phyloP scores from a whole-genome alignment of 1,140 invertebrate genomes.

The Eriosoma lanigerum region DNA sequence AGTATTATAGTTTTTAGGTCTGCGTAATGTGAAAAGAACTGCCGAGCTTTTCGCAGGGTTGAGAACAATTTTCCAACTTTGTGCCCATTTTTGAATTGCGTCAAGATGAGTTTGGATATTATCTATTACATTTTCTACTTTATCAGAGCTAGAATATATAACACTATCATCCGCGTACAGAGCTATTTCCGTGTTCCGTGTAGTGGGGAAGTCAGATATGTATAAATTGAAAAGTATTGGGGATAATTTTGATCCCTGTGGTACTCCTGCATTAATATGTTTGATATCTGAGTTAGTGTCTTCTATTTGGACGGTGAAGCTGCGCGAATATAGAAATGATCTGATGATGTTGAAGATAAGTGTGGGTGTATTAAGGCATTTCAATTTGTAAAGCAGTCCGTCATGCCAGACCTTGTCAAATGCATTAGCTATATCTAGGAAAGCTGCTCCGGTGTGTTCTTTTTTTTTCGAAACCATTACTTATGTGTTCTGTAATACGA shows the following conservation, averaged over 20 bases:
- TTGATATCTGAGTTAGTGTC: not conserved
- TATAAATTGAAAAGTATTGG: not conserved
- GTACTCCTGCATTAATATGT: not conserved
- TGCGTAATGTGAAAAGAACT: not conserved
- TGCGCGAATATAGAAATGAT: not conserved
- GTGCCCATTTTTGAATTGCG: not conserved
- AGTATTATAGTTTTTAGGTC: not conserved
- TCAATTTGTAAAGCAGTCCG: not conserved
- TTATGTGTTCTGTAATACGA: slow-evolving; percentile 38
- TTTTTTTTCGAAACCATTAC: not conserved
- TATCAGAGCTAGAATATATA: not conserved
- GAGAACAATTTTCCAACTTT: not conserved
- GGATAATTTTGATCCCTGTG: not conserved
- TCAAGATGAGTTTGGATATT: not conserved
- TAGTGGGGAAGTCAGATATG: not conserved
- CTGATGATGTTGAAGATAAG: not conserved
- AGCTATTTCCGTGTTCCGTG: not conserved
- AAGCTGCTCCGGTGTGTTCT: slow-evolving; percentile 2
- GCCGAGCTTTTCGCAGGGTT: not conserved
- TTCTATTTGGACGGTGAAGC: not conserved
- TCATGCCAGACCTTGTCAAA: not conserved
- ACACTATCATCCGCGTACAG: not conserved
- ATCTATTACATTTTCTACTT: not conserved
- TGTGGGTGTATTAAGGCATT: not conserved
- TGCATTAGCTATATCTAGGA: slow-evolving; percentile 5